Base-by-base conservation (phyloP, 1,140 invertebrate species). In the Drosophila serrata region DNA sequence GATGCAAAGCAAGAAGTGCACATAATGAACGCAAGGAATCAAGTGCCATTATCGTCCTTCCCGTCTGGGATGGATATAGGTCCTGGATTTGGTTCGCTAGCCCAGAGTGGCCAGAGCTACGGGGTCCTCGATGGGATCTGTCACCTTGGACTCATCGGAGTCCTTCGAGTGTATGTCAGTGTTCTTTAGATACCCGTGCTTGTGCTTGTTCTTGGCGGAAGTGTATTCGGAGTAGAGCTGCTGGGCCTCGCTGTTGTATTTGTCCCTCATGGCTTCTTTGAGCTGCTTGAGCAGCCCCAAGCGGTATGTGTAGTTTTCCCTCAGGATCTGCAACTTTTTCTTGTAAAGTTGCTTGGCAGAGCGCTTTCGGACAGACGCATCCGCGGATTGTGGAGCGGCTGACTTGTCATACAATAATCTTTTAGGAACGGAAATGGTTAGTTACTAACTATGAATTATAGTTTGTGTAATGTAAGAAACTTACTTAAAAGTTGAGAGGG, bases 21-120 rank as follows among this genome's bases (percentile, higher is more conserved):
- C 72, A 76, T 39, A 55, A 45, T 75, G 43, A 76, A 76, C 53
- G 22, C 42, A 35, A 72, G 67, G 31, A 22, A 39, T 40, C n/a
- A 43, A 33, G 48, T 13, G 19, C 19, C 17, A 19, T 43, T 5
- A 2, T 8, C n/a, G 7, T 24, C 27, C 17, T 24, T 8, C 8
- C 4, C 15, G 29, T 11, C 43, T 19, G 22, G n/a, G 19, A 2
- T 22, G n/a, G 19, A 2, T 31, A 15, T n/a, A n/a, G n/a, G 40
- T 11, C 9, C n/a, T 33, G 45, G 17, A 40, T 42, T 5, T 29
- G 37, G 27, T 6, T 15, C 11, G 2, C 33, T 37, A 55, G 51
- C 33, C 19, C 12, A 55, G 33, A 4, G 13, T 19, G 7, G 6
- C 0, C 8, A 56, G 9, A 56, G 12, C 3, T 6, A 1, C 4